Conservation (phyloP, 2,113 vertebrate genomes). For the Phalacrocorax aristotelis region DNA sequence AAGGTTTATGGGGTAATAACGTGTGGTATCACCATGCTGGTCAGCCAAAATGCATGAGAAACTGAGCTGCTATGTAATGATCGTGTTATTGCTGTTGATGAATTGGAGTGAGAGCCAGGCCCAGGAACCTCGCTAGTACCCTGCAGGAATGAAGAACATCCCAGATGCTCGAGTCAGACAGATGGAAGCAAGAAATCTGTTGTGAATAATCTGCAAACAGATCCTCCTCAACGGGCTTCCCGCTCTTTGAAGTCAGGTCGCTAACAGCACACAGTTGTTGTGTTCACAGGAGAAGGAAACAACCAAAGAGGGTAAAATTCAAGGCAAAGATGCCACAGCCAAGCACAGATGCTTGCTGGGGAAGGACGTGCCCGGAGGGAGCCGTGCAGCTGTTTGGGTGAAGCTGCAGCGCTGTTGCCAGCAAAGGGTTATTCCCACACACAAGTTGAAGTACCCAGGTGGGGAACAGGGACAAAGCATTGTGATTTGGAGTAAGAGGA, state of each 20-base stretch:
- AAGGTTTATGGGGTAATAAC: background rate
- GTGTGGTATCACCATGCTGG: background rate
- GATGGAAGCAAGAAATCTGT: background rate
- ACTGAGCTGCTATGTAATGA: background rate
- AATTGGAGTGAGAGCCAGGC: background rate
- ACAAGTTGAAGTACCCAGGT: background rate
- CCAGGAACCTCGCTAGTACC: background rate
- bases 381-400: background rate
- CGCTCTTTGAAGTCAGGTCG: background rate
- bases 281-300: background rate
- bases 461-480: background rate
- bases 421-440: background rate
- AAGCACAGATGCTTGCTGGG: accelerated
- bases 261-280: background rate
- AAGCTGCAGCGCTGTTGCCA: background rate
- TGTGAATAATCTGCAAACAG: slow-evolving; percentile 11
- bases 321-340: background rate
- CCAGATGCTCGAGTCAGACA: background rate
- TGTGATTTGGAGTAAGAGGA: background rate
- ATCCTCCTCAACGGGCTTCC: background rate
- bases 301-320: background rate
- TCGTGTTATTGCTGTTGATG: background rate
- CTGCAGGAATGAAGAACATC: background rate
- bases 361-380: background rate
- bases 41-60: background rate